A percentile compares a stretch with the other conserved stretches of the same genome.
phyloP scores from a whole-genome alignment of 2,888 invertebrate species.

The Lydus trimaculatus region DNA sequence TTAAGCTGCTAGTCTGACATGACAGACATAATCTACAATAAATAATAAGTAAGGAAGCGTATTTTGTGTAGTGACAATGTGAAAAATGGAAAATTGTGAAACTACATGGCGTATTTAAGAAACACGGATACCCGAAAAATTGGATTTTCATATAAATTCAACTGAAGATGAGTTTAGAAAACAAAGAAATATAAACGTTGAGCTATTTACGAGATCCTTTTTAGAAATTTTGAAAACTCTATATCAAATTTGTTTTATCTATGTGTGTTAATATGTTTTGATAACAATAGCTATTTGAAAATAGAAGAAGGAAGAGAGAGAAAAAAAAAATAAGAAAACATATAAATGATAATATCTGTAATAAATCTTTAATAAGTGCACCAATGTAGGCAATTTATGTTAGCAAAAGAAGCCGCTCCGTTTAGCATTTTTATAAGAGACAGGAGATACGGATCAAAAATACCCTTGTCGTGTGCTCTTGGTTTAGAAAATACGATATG shows the following conservation, averaged over 20 bases:
- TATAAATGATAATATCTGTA: conserved; percentile 43
- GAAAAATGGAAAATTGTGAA: background rate
- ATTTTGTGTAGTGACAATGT: background rate
- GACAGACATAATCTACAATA: background rate
- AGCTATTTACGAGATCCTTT: background rate
- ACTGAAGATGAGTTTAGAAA: background rate
- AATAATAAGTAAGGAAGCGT: background rate
- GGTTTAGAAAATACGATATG: conserved; percentile 43
- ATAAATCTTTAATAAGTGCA: conserved; percentile 45
- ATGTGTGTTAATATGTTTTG: conserved; percentile 5
- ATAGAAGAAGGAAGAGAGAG: background rate
- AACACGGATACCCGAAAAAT: too few species aligned
- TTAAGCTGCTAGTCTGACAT: background rate
- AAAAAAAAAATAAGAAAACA: conserved; percentile 27
- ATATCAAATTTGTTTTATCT: background rate
- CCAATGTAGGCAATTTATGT: background rate
- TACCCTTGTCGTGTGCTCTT: conserved; percentile 46
- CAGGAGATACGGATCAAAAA: conserved; percentile 46
- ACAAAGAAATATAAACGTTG: background rate
- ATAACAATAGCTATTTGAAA: conserved; percentile 4
- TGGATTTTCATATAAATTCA: background rate
- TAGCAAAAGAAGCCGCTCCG: conserved; percentile 34
- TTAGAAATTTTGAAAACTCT: background rate
- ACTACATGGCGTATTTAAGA: too few species aligned
- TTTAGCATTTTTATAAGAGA: conserved; percentile 48